Evolutionary conservation across 2,797 vertebrate species (phyloP), one percentile per base, ranked within the genome.

Genomic region (Oceanodroma leucorhoa): DNA sequence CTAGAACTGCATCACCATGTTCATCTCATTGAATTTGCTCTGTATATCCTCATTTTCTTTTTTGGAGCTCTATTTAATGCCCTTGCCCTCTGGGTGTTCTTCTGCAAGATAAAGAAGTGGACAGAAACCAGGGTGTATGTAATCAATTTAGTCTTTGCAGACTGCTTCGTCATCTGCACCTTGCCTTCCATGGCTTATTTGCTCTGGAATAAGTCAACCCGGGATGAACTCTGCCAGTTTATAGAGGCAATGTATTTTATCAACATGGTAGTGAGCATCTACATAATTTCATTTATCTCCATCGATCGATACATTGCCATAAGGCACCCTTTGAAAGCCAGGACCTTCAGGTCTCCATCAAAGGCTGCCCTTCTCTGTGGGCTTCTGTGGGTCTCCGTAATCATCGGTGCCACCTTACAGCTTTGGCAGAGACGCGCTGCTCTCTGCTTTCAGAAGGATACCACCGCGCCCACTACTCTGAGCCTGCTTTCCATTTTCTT

Each of bases 131-230:
- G 54, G 60, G 81, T 98, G 24, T 98, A 97, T 26, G 88, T 95
- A 67, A 78, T 97, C 57, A 97, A 90, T 61, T 92, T 97, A 70
- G 83, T 96, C 40, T 50, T 97, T 54, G 95, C 96, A 22, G 97
- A 97, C 83, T 96, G 95, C n/a, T 84, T 97, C 27, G 94, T 99
- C 62, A 91, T 99, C 64, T 80, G 98, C 55, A 97, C 96, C 84
- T 96, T 99, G 36, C 99, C 99, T 26, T 97, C 98, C 40, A 96
- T 96, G 87, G 96, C 98, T 40, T 96, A 95, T 83, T 62, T 94
- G 38, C 81, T 82, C 55, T 90, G 87, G 73, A 75, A 11, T 10
- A 46, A 81, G 5, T 92, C 94, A 85, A 17, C 10, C 2, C 34
- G 40, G 34, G 57, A 67, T 51, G 32, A 66, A 17, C 85, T 97